These are phyloP conservation scores for Homarus americanus DNA, from an alignment of 1,140 invertebrate genomes.

Conservation along the genomic window DNA sequence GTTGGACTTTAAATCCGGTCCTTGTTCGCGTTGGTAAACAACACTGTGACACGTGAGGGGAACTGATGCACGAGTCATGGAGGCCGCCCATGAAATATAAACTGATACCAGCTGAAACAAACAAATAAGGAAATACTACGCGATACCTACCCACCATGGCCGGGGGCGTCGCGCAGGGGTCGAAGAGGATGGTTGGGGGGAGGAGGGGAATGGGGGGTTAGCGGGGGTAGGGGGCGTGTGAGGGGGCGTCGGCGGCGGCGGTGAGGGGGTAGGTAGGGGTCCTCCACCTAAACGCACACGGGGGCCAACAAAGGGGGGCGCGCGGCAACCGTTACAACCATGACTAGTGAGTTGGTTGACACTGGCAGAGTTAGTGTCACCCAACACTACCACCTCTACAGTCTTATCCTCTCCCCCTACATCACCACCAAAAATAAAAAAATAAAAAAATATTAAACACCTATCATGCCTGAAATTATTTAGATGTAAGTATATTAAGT, in stretches of 20 bases:
- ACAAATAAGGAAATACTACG: constrained; percentile 11
- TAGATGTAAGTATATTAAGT: not conserved
- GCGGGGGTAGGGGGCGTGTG: constrained; percentile 45
- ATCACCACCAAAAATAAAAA: not conserved
- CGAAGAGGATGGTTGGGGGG: constrained; percentile 44
- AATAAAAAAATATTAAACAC: not conserved
- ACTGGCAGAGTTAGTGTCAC: not conserved
- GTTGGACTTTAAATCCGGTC: constrained; percentile 66
- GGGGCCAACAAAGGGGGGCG: constrained; percentile 69
- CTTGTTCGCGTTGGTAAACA: constrained; percentile 54
- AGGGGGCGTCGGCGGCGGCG: constrained; percentile 60
- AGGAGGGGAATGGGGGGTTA: not conserved
- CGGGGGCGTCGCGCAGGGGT: constrained; percentile 63
- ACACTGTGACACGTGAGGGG: constrained; percentile 52
- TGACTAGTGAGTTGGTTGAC: constrained; percentile 18
- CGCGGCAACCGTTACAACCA: constrained; percentile 61
- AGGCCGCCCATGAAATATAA: not conserved
- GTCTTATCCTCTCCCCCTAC: not conserved
- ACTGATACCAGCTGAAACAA: not conserved
- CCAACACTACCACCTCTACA: not conserved
- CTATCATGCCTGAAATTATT: not conserved
- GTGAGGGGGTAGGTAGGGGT: constrained; percentile 35
- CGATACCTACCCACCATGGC: constrained; percentile 35
- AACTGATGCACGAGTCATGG: not conserved
- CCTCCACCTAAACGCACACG: constrained; percentile 39